A percentile compares a stretch with the other conserved stretches of the same genome.
Evolutionary conservation across 2,797 vertebrate species (phyloP).

Genomic region (Myotis vivesi): DNA sequence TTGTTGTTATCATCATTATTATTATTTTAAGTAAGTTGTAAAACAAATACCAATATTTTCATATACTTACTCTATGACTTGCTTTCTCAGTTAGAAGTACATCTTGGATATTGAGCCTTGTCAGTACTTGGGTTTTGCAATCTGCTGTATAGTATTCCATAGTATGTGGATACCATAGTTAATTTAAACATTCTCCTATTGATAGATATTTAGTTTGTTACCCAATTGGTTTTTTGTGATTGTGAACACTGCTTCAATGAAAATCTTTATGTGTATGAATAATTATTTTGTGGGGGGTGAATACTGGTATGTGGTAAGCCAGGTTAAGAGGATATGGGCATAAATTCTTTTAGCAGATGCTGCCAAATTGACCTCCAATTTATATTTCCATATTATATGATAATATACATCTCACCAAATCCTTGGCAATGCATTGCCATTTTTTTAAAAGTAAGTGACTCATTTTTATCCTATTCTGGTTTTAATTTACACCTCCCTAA

Average conservation of each 20-base stretch:
- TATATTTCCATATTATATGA: neutral
- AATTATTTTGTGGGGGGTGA: neutral
- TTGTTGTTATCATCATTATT: neutral
- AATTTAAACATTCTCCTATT: neutral
- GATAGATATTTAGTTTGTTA: neutral
- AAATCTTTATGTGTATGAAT: neutral
- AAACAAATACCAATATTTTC: neutral
- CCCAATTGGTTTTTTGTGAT: neutral
- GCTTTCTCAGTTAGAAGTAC: neutral
- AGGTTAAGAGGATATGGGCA: neutral
- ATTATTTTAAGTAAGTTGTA: neutral
- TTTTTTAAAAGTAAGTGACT: neutral
- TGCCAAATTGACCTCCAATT: neutral
- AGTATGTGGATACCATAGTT: neutral
- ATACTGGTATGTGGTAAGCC: neutral
- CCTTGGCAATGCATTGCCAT: neutral
- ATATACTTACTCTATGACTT: neutral
- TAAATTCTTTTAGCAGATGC: neutral
- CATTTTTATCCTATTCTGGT: neutral
- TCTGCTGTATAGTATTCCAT: neutral
- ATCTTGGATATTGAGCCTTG: neutral
- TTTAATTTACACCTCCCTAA: neutral
- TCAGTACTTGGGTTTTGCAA: neutral
- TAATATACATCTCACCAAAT: neutral
- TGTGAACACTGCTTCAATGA: neutral